Conservation (phyloP, 1,140 invertebrate species). For the Telenomus remus region DNA sequence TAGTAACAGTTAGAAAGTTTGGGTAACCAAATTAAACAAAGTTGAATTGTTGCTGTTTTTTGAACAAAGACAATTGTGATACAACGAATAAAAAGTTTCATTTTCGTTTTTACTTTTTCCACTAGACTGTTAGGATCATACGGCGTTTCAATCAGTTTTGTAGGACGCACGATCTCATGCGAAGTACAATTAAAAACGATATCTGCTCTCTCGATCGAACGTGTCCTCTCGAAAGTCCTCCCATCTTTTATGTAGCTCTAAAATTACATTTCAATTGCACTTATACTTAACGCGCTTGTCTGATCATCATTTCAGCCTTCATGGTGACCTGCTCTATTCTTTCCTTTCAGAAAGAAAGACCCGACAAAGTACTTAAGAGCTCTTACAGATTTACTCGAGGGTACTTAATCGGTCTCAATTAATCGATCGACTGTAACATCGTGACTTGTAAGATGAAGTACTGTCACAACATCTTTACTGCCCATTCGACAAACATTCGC, state of each 20-base stretch:
- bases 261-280: conserved; percentile 45
- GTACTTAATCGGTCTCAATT: conserved; percentile 43
- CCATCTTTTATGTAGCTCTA: conserved; percentile 16
- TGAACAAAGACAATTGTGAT: too few relatives aligned
- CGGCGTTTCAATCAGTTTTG: too few relatives aligned
- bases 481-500: not conserved
- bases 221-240: not conserved
- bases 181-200: conserved; percentile 2
- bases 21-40: too few relatives aligned
- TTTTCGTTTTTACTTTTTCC: too few relatives aligned
- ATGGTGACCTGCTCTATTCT: conserved; percentile 45
- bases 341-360: conserved; percentile 38
- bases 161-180: not conserved
- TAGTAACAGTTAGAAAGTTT: too few relatives aligned
- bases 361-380: conserved; percentile 33
- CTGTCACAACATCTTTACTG: conserved; percentile 14
- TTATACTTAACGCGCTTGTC: conserved; percentile 32
- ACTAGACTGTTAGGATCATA: too few relatives aligned
- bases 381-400: conserved; percentile 36
- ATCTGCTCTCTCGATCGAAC: not conserved
- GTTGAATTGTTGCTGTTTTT: too few relatives aligned
- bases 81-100: too few relatives aligned
- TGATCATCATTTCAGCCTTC: conserved; percentile 40
- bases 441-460: conserved; percentile 30
- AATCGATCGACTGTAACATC: conserved; percentile 43